Percentiles rank a stretch among this genome's conserved stretches.
phyloP scores from a whole-genome alignment of 2,888 invertebrate species.

The Apantesis nais region DNA sequence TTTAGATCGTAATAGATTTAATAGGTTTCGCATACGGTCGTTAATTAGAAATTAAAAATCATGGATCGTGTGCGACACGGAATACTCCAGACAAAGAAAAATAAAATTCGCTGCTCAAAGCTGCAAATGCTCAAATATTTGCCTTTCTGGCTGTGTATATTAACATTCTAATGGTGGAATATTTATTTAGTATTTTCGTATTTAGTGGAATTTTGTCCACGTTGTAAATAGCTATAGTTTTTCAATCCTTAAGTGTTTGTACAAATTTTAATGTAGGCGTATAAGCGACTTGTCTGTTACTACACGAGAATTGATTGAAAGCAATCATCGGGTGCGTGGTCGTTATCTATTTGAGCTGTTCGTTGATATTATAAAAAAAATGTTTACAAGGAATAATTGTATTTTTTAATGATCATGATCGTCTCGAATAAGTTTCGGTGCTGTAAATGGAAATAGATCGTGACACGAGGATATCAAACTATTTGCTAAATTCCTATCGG shows the following conservation, averaged over 20 bases:
- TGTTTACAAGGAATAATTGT: slow-evolving; percentile 37
- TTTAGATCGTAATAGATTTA: slow-evolving; percentile 68
- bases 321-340: slow-evolving; percentile 24
- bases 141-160: slow-evolving; percentile 25
- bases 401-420: slow-evolving; percentile 27
- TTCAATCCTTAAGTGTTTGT: slow-evolving; percentile 19
- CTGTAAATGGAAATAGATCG: slow-evolving; percentile 35
- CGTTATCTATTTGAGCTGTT: slow-evolving; percentile 41
- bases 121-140: slow-evolving; percentile 35
- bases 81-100: slow-evolving; percentile 13
- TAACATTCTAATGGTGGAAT: slow-evolving; percentile 19
- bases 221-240: slow-evolving; percentile 15
- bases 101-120: slow-evolving; percentile 16
- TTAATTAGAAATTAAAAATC: slow-evolving; percentile 50
- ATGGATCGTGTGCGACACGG: slow-evolving; percentile 30
- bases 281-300: slow-evolving; percentile 20
- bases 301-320: slow-evolving; percentile 39
- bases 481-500: slow-evolving; percentile 35
- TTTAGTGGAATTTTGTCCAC: slow-evolving; percentile 15
- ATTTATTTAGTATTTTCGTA: slow-evolving; percentile 24
- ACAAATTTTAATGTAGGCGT: slow-evolving; percentile 17
- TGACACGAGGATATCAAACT: slow-evolving; percentile 36
- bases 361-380: slow-evolving; percentile 42
- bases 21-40: slow-evolving; percentile 54
- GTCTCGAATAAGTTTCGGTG: slow-evolving; percentile 28